These are phyloP conservation scores for Drosophila insularis DNA, from an alignment of 1,140 invertebrate species.

Conservation along the genomic window DNA sequence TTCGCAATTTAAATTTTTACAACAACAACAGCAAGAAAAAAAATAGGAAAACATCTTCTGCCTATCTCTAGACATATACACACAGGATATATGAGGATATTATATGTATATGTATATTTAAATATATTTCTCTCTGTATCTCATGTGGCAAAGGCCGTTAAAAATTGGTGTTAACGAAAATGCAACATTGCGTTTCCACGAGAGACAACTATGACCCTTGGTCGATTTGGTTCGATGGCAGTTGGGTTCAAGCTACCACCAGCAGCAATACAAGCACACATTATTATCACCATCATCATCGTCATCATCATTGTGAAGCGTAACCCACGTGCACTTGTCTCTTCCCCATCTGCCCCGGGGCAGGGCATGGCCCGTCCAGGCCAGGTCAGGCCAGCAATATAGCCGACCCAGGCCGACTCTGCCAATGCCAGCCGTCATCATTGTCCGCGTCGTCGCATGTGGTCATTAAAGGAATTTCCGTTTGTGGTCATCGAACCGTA, in stretches of 20 bases:
- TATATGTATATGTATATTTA: not conserved
- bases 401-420: not conserved
- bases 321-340: constrained; percentile 51
- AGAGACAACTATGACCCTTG: constrained; percentile 6
- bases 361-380: constrained; percentile 5
- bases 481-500: constrained; percentile 65
- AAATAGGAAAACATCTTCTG: not conserved
- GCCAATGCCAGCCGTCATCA: constrained; percentile 20
- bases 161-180: constrained; percentile 7
- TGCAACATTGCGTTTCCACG: constrained; percentile 8
- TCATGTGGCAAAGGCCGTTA: not conserved
- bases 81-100: not conserved
- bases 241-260: constrained; percentile 2
- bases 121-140: not conserved
- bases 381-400: not conserved
- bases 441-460: constrained; percentile 62
- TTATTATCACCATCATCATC: not conserved
- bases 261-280: not conserved
- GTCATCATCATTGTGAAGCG: constrained; percentile 4
- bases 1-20: constrained; percentile 53
- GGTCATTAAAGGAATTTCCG: constrained; percentile 76
- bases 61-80: not conserved
- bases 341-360: constrained; percentile 7
- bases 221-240: constrained; percentile 10
- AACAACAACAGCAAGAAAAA: not conserved